These are phyloP conservation scores for Smutsia temminckii DNA, from an alignment of 2,797 vertebrate genomes.

Conservation along the genomic window DNA sequence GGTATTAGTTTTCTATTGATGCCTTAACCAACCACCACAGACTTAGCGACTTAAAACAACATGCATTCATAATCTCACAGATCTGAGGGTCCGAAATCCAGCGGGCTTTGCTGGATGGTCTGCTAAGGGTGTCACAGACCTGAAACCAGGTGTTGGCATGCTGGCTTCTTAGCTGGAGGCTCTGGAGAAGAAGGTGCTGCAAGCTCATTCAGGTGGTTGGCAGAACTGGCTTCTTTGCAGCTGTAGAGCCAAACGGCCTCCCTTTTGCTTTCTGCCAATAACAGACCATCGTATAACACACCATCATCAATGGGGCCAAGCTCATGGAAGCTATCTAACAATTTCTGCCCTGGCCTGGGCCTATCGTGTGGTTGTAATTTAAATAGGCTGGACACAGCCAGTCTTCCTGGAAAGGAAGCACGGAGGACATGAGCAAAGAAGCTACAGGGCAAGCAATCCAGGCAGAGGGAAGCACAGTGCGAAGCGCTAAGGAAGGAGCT, in stretches of 20 bases:
- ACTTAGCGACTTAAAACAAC: not conserved
- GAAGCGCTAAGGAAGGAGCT: not conserved
- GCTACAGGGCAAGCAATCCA: not conserved
- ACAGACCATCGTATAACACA: too few relatives aligned
- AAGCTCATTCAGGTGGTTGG: not conserved
- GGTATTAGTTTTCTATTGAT: not conserved
- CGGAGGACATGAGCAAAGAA: not conserved
- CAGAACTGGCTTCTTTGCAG: not conserved
- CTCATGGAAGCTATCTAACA: not conserved
- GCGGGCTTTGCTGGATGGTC: not conserved
- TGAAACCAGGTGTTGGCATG: not conserved
- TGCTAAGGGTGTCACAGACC: not conserved
- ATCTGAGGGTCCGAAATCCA: not conserved
- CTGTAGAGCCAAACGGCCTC: not conserved
- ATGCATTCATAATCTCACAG: not conserved
- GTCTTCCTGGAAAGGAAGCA: not conserved
- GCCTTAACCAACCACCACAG: not conserved
- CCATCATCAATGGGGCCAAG: not conserved
- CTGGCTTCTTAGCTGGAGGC: not conserved
- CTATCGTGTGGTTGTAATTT: not conserved
- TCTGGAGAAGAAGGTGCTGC: not conserved
- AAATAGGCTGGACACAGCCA: not conserved
- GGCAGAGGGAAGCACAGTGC: not conserved
- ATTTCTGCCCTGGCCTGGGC: not conserved
- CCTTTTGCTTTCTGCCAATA: not conserved